A percentile compares a stretch with the other conserved stretches of the same genome.
Conservation (phyloP, 2,888 invertebrate species). For the Parnassius mnemosyne region DNA sequence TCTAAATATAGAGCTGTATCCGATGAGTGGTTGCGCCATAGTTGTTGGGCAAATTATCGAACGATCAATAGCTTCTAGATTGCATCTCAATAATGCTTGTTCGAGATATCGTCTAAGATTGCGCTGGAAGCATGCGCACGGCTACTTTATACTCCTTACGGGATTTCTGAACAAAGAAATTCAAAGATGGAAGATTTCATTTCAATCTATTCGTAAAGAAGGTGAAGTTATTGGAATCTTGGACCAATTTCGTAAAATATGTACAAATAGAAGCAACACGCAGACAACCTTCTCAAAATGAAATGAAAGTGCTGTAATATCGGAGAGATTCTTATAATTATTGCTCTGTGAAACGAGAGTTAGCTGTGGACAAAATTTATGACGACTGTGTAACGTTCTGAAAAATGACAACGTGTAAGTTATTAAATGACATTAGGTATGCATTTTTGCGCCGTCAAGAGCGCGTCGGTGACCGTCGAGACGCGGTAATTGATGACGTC, state of each 20-base stretch:
- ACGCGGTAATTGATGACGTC: conserved; percentile 78
- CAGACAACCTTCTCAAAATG: neutral
- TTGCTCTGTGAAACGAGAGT: neutral
- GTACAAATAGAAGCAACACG: neutral
- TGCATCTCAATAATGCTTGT: conserved; percentile 76
- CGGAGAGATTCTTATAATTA: neutral
- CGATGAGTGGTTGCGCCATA: conserved; percentile 71
- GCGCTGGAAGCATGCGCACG: conserved; percentile 54
- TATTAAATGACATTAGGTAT: conserved; percentile 63
- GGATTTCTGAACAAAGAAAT: conserved; percentile 38
- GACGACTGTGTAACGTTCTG: conserved; percentile 3
- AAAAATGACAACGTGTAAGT: conserved; percentile 20
- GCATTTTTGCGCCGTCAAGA: conserved; percentile 55
- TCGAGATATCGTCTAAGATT: conserved; percentile 66
- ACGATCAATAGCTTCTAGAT: conserved; percentile 75
- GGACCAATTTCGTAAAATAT: neutral
- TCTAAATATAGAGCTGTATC: conserved; percentile 60
- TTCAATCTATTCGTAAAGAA: conserved; percentile 1
- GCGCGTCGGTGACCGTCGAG: conserved; percentile 70
- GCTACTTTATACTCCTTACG: conserved; percentile 64
- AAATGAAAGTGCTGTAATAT: no score
- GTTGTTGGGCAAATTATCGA: conserved; percentile 73
- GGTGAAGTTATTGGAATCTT: conserved; percentile 10
- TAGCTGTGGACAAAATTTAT: conserved; percentile 9
- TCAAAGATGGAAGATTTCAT: conserved; percentile 7